phyloP scores from a whole-genome alignment of 2,888 invertebrate genomes.

The Mactromeris polynyma region DNA sequence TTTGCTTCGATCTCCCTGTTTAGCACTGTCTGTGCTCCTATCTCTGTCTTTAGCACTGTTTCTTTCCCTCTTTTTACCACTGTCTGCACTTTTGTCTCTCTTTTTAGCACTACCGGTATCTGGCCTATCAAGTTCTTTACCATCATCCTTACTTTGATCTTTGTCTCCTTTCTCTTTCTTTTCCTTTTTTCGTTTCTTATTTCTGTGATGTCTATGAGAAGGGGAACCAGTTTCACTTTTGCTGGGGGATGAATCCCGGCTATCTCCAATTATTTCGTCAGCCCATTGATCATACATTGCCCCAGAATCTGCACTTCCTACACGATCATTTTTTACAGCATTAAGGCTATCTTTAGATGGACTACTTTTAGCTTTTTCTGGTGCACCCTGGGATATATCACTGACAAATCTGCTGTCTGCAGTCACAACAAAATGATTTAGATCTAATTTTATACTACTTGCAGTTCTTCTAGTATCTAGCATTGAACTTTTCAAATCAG shows the following conservation, averaged over 20 bases:
- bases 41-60: not conserved
- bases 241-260: conserved; percentile 53
- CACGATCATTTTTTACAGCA: conserved; percentile 14
- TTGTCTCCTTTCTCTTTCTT: conserved; percentile 48
- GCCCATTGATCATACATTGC: conserved; percentile 68
- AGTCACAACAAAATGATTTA: conserved; percentile 47
- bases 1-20: conserved; percentile 22
- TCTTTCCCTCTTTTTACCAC: not conserved
- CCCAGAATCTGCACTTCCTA: conserved; percentile 64
- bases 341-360: conserved; percentile 2
- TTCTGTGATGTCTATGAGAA: conserved; percentile 53
- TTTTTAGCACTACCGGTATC: not conserved
- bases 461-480: conserved; percentile 27
- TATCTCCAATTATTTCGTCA: conserved; percentile 63
- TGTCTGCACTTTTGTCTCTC: conserved; percentile 37
- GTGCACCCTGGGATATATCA: conserved; percentile 46
- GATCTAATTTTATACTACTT: conserved; percentile 40
- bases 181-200: conserved; percentile 57
- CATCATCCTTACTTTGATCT: conserved; percentile 42
- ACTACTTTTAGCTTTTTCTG: not conserved
- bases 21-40: not conserved
- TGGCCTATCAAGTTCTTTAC: not conserved
- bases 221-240: conserved; percentile 49
- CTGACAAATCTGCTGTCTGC: conserved; percentile 59
- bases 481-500: conserved; percentile 36